Evolutionary conservation across 1,140 invertebrate species (phyloP).

Genomic region (Meloidogyne hapla): DNA sequence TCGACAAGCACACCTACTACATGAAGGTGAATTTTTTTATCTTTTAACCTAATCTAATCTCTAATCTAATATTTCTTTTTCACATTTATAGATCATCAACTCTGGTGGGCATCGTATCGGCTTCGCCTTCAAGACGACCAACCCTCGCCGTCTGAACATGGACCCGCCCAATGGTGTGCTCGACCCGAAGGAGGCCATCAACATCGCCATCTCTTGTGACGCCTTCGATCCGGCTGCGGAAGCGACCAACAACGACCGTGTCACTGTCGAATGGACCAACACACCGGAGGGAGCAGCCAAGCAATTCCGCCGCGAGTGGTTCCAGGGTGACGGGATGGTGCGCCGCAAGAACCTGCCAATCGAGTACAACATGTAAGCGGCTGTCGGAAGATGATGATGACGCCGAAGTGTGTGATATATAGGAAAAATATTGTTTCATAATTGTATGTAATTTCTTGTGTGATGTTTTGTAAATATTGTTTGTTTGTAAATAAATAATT

Average conservation of each 20-base stretch:
- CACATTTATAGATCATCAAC: conserved; percentile 40
- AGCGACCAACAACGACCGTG: conserved; percentile 54
- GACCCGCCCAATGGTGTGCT: conserved; percentile 45
- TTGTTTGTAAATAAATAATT: no score
- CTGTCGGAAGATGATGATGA: no score
- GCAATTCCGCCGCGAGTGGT: conserved; percentile 48
- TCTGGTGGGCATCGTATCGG: conserved; percentile 44
- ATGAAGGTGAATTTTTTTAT: no score
- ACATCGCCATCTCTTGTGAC: conserved; percentile 47
- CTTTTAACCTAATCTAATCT: no score
- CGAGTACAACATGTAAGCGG: conserved; percentile 41
- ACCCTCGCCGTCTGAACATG: conserved; percentile 38
- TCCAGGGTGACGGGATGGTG: conserved; percentile 52
- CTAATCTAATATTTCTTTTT: no score
- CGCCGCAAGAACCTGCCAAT: conserved; percentile 50
- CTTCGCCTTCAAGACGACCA: conserved; percentile 51
- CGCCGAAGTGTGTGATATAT: no score
- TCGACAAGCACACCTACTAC: no score
- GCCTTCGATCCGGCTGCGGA: conserved; percentile 42
- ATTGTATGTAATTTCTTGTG: no score
- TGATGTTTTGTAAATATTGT: no score
- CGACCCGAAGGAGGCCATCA: conserved; percentile 45
- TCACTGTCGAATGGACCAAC: conserved; percentile 53
- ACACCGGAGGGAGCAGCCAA: conserved; percentile 46
- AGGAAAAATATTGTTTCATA: no score